These are phyloP conservation scores for Scopus umbretta DNA, from an alignment of 2,113 vertebrate species.

Conservation along the genomic window DNA sequence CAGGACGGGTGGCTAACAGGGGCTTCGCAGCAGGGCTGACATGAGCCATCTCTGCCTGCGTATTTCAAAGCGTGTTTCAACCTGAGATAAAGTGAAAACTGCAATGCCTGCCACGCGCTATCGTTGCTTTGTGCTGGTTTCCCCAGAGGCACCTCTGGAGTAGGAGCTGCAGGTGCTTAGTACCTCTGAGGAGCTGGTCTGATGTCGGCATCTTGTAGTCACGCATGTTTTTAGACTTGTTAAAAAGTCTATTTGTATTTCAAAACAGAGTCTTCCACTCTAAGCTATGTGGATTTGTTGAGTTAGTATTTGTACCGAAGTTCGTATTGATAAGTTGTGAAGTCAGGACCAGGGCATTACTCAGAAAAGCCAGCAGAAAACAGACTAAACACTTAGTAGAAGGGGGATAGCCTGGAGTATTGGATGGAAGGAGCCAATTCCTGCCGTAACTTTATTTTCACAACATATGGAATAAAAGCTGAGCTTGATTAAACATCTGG, in stretches of 20 bases:
- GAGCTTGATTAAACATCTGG: background rate
- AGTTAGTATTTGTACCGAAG: background rate
- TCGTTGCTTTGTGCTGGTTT: background rate
- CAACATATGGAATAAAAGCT: background rate
- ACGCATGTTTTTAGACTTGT: background rate
- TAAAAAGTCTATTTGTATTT: background rate
- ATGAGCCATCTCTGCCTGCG: accelerated
- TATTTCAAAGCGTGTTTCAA: background rate
- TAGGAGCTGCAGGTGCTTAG: background rate
- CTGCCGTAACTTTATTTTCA: background rate
- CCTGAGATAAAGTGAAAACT: background rate
- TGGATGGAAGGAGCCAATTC: background rate
- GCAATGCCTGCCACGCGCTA: accelerated
- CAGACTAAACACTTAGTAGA: background rate
- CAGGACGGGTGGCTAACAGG: background rate
- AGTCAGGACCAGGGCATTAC: background rate
- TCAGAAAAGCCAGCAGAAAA: background rate
- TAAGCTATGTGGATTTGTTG: background rate
- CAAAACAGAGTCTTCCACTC: background rate
- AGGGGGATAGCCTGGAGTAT: background rate
- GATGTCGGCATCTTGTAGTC: background rate
- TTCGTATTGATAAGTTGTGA: background rate
- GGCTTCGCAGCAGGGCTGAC: background rate
- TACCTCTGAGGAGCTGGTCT: background rate
- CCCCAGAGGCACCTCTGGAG: background rate